Conservation (phyloP, 2,888 invertebrate species). For the Scaptomyza caliginosa region DNA sequence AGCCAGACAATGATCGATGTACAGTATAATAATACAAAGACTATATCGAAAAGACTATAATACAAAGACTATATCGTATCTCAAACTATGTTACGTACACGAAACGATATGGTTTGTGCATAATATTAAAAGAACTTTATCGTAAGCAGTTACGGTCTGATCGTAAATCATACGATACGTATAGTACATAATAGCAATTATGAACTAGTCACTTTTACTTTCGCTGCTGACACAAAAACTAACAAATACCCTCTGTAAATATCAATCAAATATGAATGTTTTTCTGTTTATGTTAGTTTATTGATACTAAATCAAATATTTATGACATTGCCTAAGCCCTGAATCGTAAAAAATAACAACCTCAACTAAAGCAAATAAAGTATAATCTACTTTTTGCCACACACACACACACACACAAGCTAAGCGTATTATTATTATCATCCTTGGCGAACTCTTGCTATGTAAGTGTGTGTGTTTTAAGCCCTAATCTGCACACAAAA, state of each 20-base stretch:
- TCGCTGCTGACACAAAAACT: not conserved
- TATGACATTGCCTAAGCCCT: not conserved
- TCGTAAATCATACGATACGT: not conserved
- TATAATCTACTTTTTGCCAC: conserved; percentile 17
- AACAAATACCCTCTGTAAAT: not conserved
- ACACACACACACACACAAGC: not conserved
- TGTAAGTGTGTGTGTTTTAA: conserved; percentile 13
- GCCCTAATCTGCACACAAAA: conserved; percentile 34
- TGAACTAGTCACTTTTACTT: not conserved
- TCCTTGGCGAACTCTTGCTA: conserved; percentile 4
- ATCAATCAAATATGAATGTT: not conserved
- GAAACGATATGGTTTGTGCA: not conserved
- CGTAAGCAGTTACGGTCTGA: not conserved
- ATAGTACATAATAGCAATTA: not conserved
- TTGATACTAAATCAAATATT: conserved; percentile 9
- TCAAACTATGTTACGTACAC: too few species aligned
- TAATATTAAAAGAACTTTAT: not conserved
- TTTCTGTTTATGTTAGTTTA: not conserved
- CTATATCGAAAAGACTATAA: too few species aligned
- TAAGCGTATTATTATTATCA: conserved; percentile 1
- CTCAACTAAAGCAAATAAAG: conserved; percentile 2
- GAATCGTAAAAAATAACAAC: not conserved
- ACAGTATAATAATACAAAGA: not conserved
- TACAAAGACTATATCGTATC: not conserved
- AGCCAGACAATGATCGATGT: not conserved